Evolutionary conservation across 1,140 invertebrate species (phyloP), one percentile per base, ranked within the genome.

Genomic region (Druon quercuslanigerum): DNA sequence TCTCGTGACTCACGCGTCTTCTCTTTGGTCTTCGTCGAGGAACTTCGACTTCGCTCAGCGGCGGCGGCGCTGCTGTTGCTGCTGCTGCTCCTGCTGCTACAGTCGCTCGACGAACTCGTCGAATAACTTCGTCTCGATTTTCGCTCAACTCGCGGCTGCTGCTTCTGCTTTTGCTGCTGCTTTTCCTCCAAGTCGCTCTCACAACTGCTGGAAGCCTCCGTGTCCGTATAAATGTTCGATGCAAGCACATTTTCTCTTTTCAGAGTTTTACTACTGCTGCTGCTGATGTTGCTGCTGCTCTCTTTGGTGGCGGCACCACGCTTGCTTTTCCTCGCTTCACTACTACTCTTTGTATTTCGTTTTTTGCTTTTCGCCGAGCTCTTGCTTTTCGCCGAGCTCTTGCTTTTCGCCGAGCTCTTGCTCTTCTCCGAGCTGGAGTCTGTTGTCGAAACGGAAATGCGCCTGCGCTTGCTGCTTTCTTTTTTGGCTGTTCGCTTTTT

Each of bases 291-390:
- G 20, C 20, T 2, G 20, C 1, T 25, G n/a, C 54, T 51, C 57
- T 75, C 16, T 70, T 54, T 73, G 40, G 40, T 6, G 8, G 7
- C 40, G 1, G 40, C 40, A 46, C 4, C 6, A 6, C 71, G 40
- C 40, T 74, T 2, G 52, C 40, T 78, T 73, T 72, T 82, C 71
- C 51, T 84, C 4, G n/a, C 12, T 3, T 84, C 74, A 56, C n/a
- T n/a, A n/a, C n/a, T n/a, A n/a, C 72, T 82, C 13, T 19, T 33
- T 6, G 14, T 40, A 7, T 14, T 52, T 17, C 40, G 20, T 19
- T 74, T 74, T 50, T 72, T 72, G 50, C 33, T 50, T 20, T 50
- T 50, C n/a, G 66, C 76, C 3, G 76, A n/a, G 7, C 16, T 66
- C 8, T 72, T 72, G 25, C 33, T 50, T 20, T 50, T 50, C n/a